Evolutionary conservation across 2,797 vertebrate genomes (phyloP).

Genomic region (Mormyrops boulengeri): DNA sequence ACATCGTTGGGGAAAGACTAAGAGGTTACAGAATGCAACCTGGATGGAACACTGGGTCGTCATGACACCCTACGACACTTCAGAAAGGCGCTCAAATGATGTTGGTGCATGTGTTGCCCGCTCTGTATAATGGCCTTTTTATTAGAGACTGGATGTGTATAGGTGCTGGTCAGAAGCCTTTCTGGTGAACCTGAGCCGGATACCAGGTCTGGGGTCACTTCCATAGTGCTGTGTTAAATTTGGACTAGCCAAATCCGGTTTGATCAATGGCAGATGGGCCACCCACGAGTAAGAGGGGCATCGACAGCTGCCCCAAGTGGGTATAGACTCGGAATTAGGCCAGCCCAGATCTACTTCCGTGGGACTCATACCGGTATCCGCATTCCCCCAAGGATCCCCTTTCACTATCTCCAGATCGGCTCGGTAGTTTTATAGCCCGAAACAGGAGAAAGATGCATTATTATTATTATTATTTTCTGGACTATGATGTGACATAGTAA

Average conservation of each 20-base stretch:
- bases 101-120: background rate
- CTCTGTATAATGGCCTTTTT: background rate
- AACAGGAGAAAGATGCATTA: background rate
- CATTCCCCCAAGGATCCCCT: slow-evolving; percentile 8
- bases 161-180: background rate
- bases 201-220: background rate
- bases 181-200: background rate
- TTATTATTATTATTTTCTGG: slow-evolving; percentile 21
- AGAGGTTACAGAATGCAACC: background rate
- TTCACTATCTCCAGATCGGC: slow-evolving; percentile 14
- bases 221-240: background rate
- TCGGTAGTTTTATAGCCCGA: background rate
- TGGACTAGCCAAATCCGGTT: background rate
- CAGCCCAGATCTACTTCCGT: background rate
- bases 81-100: background rate
- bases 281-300: background rate
- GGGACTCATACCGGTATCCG: background rate
- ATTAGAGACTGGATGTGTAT: background rate
- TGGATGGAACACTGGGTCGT: background rate
- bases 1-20: background rate
- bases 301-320: background rate
- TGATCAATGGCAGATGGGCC: background rate
- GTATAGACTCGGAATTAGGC: slow-evolving; percentile 7
- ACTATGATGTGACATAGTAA: slow-evolving; percentile 12
- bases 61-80: background rate